Conservation (phyloP, 2,113 vertebrate genomes). For the Sclerurus mexicanus region DNA sequence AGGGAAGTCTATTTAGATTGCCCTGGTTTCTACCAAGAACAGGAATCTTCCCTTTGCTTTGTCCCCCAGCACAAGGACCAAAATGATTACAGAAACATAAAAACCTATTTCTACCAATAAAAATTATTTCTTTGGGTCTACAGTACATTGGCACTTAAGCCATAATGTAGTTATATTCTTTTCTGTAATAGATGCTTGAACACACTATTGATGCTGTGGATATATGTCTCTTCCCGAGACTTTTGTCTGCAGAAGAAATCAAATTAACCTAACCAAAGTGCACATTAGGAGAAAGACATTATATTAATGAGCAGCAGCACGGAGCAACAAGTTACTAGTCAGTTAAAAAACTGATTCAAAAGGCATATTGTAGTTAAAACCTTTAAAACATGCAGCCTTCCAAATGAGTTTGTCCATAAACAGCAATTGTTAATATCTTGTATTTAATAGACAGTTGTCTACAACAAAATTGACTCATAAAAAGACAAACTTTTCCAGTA, state of each 20-base stretch:
- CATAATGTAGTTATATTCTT: slow-evolving; percentile 6
- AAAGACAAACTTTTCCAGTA: slow-evolving; percentile 33
- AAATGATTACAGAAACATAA: slow-evolving; percentile 15
- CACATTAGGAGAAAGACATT: slow-evolving; percentile 37
- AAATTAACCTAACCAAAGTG: slow-evolving; percentile 48
- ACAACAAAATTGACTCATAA: slow-evolving; percentile 43
- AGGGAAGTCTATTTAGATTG: neutral
- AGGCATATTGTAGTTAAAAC: slow-evolving; percentile 35
- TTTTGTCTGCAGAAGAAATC: slow-evolving; percentile 47
- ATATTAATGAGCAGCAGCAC: neutral
- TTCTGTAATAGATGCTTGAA: slow-evolving; percentile 27
- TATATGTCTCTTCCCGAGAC: slow-evolving; percentile 17
- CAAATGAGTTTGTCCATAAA: slow-evolving; percentile 42
- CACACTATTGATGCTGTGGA: neutral
- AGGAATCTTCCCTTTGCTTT: neutral
- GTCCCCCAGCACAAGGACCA: neutral
- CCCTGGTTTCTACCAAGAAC: neutral
- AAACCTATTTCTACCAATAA: slow-evolving; percentile 17
- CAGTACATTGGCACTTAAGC: slow-evolving; percentile 1
- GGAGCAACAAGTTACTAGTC: slow-evolving; percentile 45
- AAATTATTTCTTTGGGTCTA: slow-evolving; percentile 29
- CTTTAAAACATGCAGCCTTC: slow-evolving; percentile 29
- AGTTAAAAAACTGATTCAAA: slow-evolving; percentile 39
- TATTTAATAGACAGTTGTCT: slow-evolving; percentile 39
- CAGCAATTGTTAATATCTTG: slow-evolving; percentile 40